phyloP scores from a whole-genome alignment of 1,140 invertebrate genomes.

The Protaetia brevitarsis region DNA sequence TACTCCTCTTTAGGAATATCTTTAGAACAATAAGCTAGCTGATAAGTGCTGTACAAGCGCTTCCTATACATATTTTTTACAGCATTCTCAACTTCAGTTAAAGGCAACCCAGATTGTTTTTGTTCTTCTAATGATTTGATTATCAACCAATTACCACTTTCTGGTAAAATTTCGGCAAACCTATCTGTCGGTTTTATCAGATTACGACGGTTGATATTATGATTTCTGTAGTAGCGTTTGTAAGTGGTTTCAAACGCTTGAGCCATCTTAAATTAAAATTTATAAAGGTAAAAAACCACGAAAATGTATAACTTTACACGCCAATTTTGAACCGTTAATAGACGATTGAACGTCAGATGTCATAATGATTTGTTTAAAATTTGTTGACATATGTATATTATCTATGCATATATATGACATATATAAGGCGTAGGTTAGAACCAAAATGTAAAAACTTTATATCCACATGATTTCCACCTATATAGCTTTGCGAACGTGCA shows the following conservation, averaged over 20 bases:
- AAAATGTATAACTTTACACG: too few relatives aligned
- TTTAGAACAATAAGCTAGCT: not conserved
- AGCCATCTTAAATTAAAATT: too few relatives aligned
- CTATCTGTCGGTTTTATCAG: not conserved
- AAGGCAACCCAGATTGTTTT: not conserved
- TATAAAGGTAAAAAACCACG: too few relatives aligned
- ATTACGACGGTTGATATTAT: not conserved
- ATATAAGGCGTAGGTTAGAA: too few relatives aligned
- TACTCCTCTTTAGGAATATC: constrained; percentile 4
- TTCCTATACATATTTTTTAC: constrained; percentile 5
- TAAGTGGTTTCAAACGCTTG: constrained; percentile 6
- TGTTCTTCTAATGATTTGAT: constrained; percentile 17
- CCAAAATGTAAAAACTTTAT: too few relatives aligned
- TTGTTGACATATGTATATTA: too few relatives aligned
- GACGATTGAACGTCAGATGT: too few relatives aligned
- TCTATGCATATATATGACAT: too few relatives aligned
- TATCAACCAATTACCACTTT: constrained; percentile 1
- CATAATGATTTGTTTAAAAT: too few relatives aligned
- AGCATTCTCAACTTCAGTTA: not conserved
- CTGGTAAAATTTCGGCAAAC: not conserved
- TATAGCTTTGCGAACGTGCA: too few relatives aligned
- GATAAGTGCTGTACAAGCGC: not conserved
- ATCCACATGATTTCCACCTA: too few relatives aligned
- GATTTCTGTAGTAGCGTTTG: constrained; percentile 5
- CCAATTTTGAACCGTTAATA: too few relatives aligned